Percentiles rank a stretch among this genome's conserved stretches.
Evolutionary conservation across 2,113 vertebrate genomes (phyloP).

Genomic region (Eubucco bourcierii): DNA sequence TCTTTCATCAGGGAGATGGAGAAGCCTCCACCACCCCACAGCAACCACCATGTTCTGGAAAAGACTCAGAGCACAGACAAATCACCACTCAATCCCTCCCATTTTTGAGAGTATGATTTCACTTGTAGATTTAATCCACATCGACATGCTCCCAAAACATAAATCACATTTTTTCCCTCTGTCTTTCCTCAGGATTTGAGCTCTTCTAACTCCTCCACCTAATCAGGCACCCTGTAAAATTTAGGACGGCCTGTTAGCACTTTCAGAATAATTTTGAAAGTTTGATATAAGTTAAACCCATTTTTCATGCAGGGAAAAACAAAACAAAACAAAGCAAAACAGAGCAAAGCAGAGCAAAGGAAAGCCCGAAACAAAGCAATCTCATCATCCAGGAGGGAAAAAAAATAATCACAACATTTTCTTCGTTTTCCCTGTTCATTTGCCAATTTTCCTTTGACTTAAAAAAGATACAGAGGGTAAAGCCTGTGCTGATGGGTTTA

Average conservation of each 20-base stretch:
- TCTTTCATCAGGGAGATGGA: neutral
- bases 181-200: neutral
- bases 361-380: neutral
- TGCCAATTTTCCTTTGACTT: neutral
- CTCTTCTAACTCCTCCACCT: neutral
- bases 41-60: neutral
- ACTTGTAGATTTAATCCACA: neutral
- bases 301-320: neutral
- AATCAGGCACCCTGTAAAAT: neutral
- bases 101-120: neutral
- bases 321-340: neutral
- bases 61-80: neutral
- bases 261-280: neutral
- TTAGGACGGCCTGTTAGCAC: no score
- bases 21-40: rapidly evolving
- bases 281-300: neutral
- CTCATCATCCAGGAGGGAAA: no score
- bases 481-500: neutral
- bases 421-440: neutral
- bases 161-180: neutral
- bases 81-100: no score
- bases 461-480: neutral
- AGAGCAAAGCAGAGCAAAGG: no score
- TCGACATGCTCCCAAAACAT: neutral
- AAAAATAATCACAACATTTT: neutral